Conservation (phyloP, 2,888 invertebrate genomes). For the Eristalis pertinax region DNA sequence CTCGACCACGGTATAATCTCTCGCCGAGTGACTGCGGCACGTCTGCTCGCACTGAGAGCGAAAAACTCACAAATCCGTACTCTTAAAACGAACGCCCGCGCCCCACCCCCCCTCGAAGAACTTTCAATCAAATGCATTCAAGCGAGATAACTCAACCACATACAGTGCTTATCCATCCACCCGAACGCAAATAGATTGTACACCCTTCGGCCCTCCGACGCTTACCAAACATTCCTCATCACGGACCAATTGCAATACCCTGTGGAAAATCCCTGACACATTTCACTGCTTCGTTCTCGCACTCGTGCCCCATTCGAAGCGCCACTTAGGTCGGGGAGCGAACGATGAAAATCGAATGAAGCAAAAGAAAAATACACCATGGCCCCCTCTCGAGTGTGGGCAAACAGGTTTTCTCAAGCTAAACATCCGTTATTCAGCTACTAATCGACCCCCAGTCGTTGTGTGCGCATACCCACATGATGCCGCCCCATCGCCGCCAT, state of each 20-base stretch:
- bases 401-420: conserved; percentile 59
- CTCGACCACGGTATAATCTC: conserved; percentile 39
- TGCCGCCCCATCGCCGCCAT: not conserved
- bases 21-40: conserved; percentile 42
- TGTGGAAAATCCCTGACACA: conserved; percentile 64
- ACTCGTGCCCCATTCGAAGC: conserved; percentile 36
- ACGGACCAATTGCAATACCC: not conserved
- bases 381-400: conserved; percentile 24
- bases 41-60: conserved; percentile 23
- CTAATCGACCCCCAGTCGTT: conserved; percentile 61
- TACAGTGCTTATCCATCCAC: conserved; percentile 53
- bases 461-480: conserved; percentile 26
- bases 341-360: conserved; percentile 10
- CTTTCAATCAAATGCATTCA: conserved; percentile 66
- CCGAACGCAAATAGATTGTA: conserved; percentile 64
- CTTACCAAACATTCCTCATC: not conserved
- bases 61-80: conserved; percentile 46
- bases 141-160: conserved; percentile 60
- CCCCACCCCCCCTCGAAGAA: conserved; percentile 50
- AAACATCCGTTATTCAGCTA: conserved; percentile 61
- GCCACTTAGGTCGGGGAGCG: not conserved
- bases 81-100: conserved; percentile 47
- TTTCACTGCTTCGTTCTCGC: conserved; percentile 46
- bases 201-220: not conserved
- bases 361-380: not conserved